These are phyloP conservation scores for Tyrophagus putrescentiae DNA, from an alignment of 1,140 invertebrate species.

Conservation along the genomic window DNA sequence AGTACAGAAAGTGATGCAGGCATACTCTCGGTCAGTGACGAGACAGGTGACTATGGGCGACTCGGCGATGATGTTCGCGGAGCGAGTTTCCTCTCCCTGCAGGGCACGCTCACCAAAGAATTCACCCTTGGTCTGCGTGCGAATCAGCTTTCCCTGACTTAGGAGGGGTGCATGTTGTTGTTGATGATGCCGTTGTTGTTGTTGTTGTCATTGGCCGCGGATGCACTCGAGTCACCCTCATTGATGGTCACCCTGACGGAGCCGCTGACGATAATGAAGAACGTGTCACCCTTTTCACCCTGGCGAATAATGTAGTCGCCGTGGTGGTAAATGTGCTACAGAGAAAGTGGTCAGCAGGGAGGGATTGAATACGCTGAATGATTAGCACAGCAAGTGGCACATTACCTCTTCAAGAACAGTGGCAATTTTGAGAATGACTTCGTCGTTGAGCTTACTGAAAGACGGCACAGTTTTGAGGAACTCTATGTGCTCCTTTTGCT, in stretches of 20 bases:
- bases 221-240: slow-evolving; percentile 19
- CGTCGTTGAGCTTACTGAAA: slow-evolving; percentile 86
- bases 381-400: slow-evolving; percentile 13
- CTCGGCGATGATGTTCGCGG: slow-evolving; percentile 95
- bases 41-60: slow-evolving; percentile 84
- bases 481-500: slow-evolving; percentile 91
- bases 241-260: slow-evolving; percentile 76
- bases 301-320: slow-evolving; percentile 96
- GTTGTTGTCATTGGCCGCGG: slow-evolving; percentile 37
- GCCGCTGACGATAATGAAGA: slow-evolving; percentile 97
- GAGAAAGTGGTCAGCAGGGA: slow-evolving; percentile 24
- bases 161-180: no score
- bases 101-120: slow-evolving; percentile 96
- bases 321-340: slow-evolving; percentile 70
- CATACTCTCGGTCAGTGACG: slow-evolving; percentile 77
- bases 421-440: slow-evolving; percentile 91
- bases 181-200: slow-evolving; percentile 42
- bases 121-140: slow-evolving; percentile 73
- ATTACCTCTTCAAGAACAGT: slow-evolving; percentile 87
- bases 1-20: no score
- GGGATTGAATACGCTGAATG: slow-evolving; percentile 16
- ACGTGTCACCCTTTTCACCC: slow-evolving; percentile 95
- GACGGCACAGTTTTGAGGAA: slow-evolving; percentile 97
- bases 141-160: slow-evolving; percentile 81
- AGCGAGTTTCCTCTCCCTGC: slow-evolving; percentile 93